Evolutionary conservation across 2,888 invertebrate genomes (phyloP), one percentile per base, ranked within the genome.

Genomic region (Caenorhabditis zanzibari): DNA sequence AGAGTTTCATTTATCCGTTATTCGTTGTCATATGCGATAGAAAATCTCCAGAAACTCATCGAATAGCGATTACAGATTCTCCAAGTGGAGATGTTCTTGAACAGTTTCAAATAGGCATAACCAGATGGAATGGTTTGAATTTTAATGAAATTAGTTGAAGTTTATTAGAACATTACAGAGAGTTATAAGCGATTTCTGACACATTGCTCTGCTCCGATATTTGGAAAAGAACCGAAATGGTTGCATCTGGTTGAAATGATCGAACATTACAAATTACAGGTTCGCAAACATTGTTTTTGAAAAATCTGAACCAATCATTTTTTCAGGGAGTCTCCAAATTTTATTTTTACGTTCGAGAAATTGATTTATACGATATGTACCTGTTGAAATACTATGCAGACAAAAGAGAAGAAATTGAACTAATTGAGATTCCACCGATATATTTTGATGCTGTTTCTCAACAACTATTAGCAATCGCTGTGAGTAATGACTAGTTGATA

Each of bases 141-240:
- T 69, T 41, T 24, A 19, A 9, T 44, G 5, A 2, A 47, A 19
- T 10, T 44, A n/a, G 4, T 7, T n/a, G 14, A 19, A 26, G 9
- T 24, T 26, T 26, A 4, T 10, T 12, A 10, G 26, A 54, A 14
- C 9, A 54, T 22, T 32, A 38, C n/a, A 58, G 35, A 32, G 12
- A 44, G 6, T 10, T 28, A 77, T 14, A 38, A 35, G 5, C 24
- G 59, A 24, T 44, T 54, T 2, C 52, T 77, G 32, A 69, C 77
- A 1, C 77, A 77, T 63, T 77, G 77, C 32, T 61, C 77, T 12
- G 68, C 77, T 38, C 77, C 77, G n/a, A 61, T 77, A 16, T 77
- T 77, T 54, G 77, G 77, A 69, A 69, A 69, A 54, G 77, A 77
- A 44, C 69, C 77, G 6, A 77, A 77, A 63, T 77, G 77, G 77